Conservation (phyloP, 2,888 invertebrate genomes). For the Ganaspis brasiliensis region DNA sequence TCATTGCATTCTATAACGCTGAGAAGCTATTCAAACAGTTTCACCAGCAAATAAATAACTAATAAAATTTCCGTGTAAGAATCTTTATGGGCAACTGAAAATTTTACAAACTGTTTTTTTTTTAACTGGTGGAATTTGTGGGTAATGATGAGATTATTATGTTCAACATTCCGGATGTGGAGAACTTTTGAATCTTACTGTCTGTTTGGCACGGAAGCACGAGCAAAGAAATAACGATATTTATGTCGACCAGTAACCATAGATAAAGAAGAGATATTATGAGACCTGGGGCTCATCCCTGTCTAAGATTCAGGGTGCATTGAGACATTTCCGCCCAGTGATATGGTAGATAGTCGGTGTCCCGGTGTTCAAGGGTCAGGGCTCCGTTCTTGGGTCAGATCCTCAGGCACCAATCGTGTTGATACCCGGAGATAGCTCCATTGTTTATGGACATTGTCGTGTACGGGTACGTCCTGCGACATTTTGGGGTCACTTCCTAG, state of each 20-base stretch:
- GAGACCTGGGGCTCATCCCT: constrained; percentile 28
- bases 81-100: neutral
- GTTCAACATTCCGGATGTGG: no score
- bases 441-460: constrained; percentile 76
- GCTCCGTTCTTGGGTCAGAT: constrained; percentile 75
- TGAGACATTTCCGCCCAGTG: constrained; percentile 74
- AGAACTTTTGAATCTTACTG: neutral
- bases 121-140: no score
- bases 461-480: constrained; percentile 68
- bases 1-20: neutral
- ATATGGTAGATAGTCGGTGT: constrained; percentile 70
- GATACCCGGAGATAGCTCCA: constrained; percentile 76
- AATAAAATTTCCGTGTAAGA: neutral
- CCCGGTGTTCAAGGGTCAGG: constrained; percentile 69
- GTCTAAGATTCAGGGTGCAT: constrained; percentile 58
- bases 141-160: no score
- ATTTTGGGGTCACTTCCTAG: constrained; percentile 77
- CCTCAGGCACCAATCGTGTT: constrained; percentile 72
- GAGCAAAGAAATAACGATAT: constrained; percentile 15
- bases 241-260: neutral
- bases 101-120: no score
- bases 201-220: constrained; percentile 31
- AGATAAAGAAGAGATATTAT: constrained; percentile 32
- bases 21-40: neutral
- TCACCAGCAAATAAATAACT: neutral